These are phyloP conservation scores for Aurelia aurita DNA, from an alignment of 30 jellyfish, hydroid and myxozoan species.

Conservation along the genomic window DNA sequence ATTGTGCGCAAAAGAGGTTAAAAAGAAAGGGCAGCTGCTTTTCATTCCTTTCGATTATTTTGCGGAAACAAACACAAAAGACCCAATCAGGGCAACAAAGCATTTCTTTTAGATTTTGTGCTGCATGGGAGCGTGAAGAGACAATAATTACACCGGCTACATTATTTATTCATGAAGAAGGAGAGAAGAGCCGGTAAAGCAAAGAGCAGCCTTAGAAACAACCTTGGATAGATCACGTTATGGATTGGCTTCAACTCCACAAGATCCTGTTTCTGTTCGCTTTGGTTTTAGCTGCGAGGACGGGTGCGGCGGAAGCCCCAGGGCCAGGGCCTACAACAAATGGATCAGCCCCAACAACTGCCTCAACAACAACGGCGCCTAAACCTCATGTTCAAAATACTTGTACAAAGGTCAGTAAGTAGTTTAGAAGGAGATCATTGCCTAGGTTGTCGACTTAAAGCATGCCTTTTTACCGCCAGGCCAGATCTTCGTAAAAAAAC, in stretches of 20 bases:
- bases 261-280: too few species aligned
- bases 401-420: not conserved
- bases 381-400: not conserved
- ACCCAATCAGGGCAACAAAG: too few species aligned
- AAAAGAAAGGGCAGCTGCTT: slow-evolving; percentile 54
- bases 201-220: too few species aligned
- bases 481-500: too few species aligned
- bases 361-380: not conserved
- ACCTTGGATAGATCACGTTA: not conserved
- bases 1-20: slow-evolving; percentile 6
- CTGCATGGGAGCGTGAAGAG: slow-evolving; percentile 23
- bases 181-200: too few species aligned
- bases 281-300: not conserved
- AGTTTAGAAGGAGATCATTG: too few species aligned
- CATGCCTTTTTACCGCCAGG: too few species aligned
- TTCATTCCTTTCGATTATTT: not conserved
- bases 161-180: too few species aligned
- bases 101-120: not conserved
- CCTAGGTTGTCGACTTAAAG: too few species aligned
- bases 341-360: not conserved
- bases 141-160: slow-evolving; percentile 3
- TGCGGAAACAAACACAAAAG: not conserved
- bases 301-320: not conserved
- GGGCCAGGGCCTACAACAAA: not conserved
- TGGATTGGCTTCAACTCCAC: not conserved